Conservation (phyloP, 1,140 invertebrate genomes). For the Brachystomella parvula region DNA sequence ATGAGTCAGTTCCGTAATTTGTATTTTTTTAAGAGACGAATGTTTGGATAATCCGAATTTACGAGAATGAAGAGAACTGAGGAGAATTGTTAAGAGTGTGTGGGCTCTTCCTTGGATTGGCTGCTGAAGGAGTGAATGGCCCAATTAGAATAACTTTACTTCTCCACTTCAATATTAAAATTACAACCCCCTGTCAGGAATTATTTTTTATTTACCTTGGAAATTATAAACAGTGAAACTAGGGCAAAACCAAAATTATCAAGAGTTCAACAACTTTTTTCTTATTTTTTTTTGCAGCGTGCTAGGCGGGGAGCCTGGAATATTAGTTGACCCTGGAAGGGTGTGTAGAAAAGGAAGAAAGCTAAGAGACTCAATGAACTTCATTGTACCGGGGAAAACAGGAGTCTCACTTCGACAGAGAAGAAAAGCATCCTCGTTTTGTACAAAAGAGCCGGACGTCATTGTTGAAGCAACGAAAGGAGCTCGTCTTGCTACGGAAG, state of each 20-base stretch:
- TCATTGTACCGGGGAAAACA: conserved; percentile 32
- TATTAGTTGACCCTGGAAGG: conserved; percentile 70
- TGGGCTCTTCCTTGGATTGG: background rate
- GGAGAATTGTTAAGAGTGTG: conserved; percentile 5
- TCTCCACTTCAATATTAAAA: background rate
- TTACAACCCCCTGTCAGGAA: background rate
- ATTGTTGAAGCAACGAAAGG: conserved; percentile 66
- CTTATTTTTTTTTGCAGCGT: background rate
- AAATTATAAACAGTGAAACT: background rate
- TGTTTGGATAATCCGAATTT: conserved; percentile 36
- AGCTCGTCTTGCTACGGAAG: conserved; percentile 65
- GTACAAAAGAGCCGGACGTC: conserved; percentile 54
- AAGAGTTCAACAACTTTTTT: background rate
- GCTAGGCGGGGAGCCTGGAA: background rate
- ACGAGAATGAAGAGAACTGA: conserved; percentile 22
- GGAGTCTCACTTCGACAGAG: conserved; percentile 26
- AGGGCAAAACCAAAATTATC: background rate
- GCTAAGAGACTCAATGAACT: conserved; percentile 34
- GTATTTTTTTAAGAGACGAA: conserved; percentile 37
- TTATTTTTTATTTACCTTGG: background rate
- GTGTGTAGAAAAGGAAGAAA: conserved; percentile 66
- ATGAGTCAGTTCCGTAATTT: background rate
- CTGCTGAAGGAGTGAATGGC: background rate
- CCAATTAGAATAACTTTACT: background rate
- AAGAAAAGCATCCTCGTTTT: conserved; percentile 34